Percentiles rank a stretch among this genome's conserved stretches.
phyloP scores from a whole-genome alignment of 2,888 invertebrate genomes.

The Carterocephalus palaemon region DNA sequence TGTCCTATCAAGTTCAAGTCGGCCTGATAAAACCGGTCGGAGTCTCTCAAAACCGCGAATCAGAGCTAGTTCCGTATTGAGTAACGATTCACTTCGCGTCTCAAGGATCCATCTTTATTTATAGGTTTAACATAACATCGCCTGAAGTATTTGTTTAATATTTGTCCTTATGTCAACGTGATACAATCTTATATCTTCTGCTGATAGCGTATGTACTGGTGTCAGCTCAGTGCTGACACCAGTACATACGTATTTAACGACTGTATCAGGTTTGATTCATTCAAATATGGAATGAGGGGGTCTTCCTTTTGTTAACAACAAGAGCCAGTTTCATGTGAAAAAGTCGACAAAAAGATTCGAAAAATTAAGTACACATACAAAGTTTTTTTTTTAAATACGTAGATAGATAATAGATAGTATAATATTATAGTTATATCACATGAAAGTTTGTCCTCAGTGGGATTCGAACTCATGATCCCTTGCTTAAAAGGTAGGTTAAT shows the following conservation, averaged over 20 bases:
- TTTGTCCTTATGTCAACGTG: constrained; percentile 12
- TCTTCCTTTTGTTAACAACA: too few species aligned
- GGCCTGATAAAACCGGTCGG: constrained; percentile 22
- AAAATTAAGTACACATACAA: too few species aligned
- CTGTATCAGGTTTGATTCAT: constrained; percentile 15
- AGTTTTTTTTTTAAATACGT: too few species aligned
- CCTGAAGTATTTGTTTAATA: constrained; percentile 15
- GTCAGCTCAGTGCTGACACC: neutral
- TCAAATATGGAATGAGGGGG: constrained; percentile 11
- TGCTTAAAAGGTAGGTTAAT: too few species aligned
- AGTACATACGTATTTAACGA: constrained; percentile 15
- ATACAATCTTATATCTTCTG: constrained; percentile 11
- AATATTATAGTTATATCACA: too few species aligned
- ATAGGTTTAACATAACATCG: constrained; percentile 28
- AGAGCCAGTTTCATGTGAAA: too few species aligned
- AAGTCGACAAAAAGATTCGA: too few species aligned
- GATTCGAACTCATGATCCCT: too few species aligned
- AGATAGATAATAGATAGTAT: too few species aligned
- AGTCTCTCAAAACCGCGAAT: constrained; percentile 35
- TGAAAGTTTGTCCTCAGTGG: too few species aligned
- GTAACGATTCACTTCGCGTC: constrained; percentile 30
- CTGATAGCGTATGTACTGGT: neutral
- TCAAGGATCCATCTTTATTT: constrained; percentile 38
- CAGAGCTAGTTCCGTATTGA: constrained; percentile 32
- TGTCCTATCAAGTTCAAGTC: constrained; percentile 23